Evolutionary conservation across 2,797 vertebrate genomes (phyloP).

Genomic region (Picus viridis): DNA sequence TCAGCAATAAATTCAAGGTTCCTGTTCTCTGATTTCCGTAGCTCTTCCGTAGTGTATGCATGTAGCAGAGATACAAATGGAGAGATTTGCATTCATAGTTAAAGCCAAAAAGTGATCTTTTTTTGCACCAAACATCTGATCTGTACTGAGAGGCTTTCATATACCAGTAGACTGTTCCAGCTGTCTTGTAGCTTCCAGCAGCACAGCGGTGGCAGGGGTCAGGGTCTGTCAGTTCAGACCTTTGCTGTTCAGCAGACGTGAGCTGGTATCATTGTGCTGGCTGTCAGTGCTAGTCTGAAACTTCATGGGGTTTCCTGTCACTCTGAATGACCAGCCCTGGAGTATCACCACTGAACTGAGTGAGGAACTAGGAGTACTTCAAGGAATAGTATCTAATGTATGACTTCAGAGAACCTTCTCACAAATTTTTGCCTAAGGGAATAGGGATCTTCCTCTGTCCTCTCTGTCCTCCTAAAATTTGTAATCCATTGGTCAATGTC

Average conservation of each 20-base stretch:
- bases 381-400: not conserved
- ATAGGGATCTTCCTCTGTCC: not conserved
- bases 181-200: not conserved
- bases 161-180: not conserved
- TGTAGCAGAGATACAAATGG: not conserved
- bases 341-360: not conserved
- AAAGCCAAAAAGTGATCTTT: not conserved
- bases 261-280: not conserved
- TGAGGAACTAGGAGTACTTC: not conserved
- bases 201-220: not conserved
- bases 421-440: not conserved
- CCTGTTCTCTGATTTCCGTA: not conserved
- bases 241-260: not conserved
- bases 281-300: not conserved
- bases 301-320: conserved; percentile 9
- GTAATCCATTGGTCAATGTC: not conserved
- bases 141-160: conserved; percentile 3
- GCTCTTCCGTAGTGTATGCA: not conserved
- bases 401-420: not conserved
- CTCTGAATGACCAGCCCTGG: not conserved
- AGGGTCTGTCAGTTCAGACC: not conserved
- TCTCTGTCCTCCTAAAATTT: not conserved
- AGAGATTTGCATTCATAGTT: not conserved
- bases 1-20: not conserved
- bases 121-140: not conserved